phyloP scores from a whole-genome alignment of 1,140 invertebrate species.

The Eciton burchellii region DNA sequence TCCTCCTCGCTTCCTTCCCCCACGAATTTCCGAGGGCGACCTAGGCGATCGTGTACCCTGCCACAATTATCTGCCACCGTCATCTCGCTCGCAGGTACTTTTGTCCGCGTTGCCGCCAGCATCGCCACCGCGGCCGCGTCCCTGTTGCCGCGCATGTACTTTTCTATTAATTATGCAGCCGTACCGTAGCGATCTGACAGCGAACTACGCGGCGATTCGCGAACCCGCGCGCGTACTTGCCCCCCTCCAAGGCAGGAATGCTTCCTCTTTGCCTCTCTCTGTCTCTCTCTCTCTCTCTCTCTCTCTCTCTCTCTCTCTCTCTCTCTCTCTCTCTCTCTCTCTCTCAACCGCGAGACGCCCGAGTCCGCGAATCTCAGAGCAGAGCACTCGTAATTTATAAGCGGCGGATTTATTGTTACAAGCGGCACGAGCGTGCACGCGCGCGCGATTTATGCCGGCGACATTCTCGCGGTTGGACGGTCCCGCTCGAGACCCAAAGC shows the following conservation, averaged over 20 bases:
- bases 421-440: neutral
- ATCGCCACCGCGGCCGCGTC: conserved; percentile 32
- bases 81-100: conserved; percentile 67
- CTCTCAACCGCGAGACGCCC: neutral
- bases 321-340: conserved; percentile 12
- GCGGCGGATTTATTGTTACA: conserved; percentile 49
- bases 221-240: conserved; percentile 34
- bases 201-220: conserved; percentile 44
- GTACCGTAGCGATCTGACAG: conserved; percentile 63
- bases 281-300: neutral
- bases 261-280: neutral
- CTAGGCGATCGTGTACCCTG: conserved; percentile 70
- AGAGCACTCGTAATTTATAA: conserved; percentile 29
- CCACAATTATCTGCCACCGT: conserved; percentile 73
- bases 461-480: neutral
- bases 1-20: conserved; percentile 32
- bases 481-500: neutral
- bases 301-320: neutral
- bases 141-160: conserved; percentile 64
- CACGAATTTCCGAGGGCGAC: conserved; percentile 69
- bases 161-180: conserved; percentile 74
- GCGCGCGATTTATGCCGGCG: conserved; percentile 28
- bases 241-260: too few relatives aligned
- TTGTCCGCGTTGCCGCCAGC: conserved; percentile 59
- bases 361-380: conserved; percentile 28